Evolutionary conservation across 2,888 invertebrate genomes (phyloP).

Genomic region (Ophion ventricosus): DNA sequence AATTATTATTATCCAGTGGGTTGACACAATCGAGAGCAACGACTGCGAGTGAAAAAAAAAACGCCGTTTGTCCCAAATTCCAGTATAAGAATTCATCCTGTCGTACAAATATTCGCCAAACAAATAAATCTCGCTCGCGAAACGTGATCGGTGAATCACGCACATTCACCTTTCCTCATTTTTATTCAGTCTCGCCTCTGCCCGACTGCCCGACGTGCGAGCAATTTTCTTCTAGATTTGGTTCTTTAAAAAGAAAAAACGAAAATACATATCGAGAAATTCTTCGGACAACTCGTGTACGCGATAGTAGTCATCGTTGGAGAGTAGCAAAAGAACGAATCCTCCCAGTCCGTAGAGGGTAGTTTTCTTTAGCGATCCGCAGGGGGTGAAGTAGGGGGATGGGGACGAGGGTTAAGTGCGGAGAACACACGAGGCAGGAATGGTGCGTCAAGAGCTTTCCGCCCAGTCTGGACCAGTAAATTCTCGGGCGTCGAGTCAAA

Average conservation of each 20-base stretch:
- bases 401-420: background rate
- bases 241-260: too few species aligned
- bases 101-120: background rate
- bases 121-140: background rate
- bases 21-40: too few species aligned
- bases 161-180: conserved; percentile 3
- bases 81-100: background rate
- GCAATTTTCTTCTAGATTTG: conserved; percentile 23
- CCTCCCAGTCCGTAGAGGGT: conserved; percentile 21
- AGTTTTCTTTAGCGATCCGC: conserved; percentile 49
- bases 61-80: background rate
- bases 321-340: conserved; percentile 46
- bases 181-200: conserved; percentile 19
- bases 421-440: conserved; percentile 35
- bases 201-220: background rate
- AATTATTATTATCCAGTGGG: too few species aligned
- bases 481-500: conserved; percentile 67
- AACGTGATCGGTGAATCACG: background rate
- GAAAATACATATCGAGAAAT: conserved; percentile 23
- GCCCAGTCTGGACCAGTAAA: conserved; percentile 62
- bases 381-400: conserved; percentile 34
- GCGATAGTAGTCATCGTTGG: conserved; percentile 6
- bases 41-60: too few species aligned
- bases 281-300: conserved; percentile 36
- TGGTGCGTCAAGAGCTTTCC: conserved; percentile 45